Evolutionary conservation across 1,140 invertebrate genomes (phyloP), one percentile per base, ranked within the genome.

Genomic region (Wasmannia auropunctata): DNA sequence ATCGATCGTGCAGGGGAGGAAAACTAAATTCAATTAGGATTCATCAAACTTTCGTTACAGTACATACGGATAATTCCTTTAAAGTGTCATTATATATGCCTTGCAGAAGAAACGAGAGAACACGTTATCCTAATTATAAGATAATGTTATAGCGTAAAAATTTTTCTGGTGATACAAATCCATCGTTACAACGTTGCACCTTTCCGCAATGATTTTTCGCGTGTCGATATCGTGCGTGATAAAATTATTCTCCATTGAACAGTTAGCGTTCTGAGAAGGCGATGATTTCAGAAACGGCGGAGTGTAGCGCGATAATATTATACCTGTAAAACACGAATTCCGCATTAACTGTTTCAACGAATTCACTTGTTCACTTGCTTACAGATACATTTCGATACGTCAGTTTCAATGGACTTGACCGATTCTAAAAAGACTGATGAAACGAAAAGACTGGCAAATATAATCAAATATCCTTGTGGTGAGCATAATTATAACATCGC

Each of bases 1-100:
- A 46, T 46, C 3, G 28, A 76, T 76, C 11, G 8, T 40, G 16
- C 11, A n/a, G 58, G 34, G 19, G 25, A 70, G 62, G 10, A 56
- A 51, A 81, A 54, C 25, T 54, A 67, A 56, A 54, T 70, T 81
- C 46, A 34, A 80, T 81, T 40, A 87, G 85, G 80, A 89, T 89
- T 89, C 88, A 90, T 90, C 87, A 89, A 90, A 90, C 87, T 62
- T 43, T 63, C n/a, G 34, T 69, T 85, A 85, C 51, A 75, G 43
- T 67, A 84, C 54, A 60, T 74, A 40, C 49, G 46, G 19, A 88
- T 72, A 58, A 74, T 74, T 37, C n/a, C 70, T 49, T 37, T 74
- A 79, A 85, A 74, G n/a, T 85, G 28, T 72, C 54, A 14, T 49
- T 88, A 77, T 56, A 34, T 74, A 43, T 88, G 72, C 76, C n/a